Conservation (phyloP, 1,140 invertebrate genomes). For the Drosophila truncata region DNA sequence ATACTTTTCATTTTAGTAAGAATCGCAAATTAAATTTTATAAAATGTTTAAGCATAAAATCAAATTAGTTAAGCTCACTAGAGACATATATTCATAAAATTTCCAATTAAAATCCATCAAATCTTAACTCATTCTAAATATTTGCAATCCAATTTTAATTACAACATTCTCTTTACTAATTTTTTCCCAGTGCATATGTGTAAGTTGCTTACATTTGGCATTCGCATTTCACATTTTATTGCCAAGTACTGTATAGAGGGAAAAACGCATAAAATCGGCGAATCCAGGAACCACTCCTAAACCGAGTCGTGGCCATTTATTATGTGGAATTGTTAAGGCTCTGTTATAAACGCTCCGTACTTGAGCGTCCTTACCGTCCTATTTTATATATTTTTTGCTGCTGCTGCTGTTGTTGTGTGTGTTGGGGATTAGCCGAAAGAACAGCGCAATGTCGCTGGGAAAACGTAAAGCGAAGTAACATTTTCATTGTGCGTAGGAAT, state of each 20-base stretch:
- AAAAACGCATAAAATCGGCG: constrained; percentile 78
- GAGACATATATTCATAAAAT: too few species aligned
- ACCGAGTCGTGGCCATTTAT: constrained; percentile 73
- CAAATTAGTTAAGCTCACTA: not conserved
- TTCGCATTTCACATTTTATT: constrained; percentile 75
- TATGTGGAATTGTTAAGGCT: constrained; percentile 74
- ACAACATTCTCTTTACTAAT: not conserved
- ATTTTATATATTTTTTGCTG: constrained; percentile 10
- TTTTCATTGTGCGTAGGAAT: constrained; percentile 75
- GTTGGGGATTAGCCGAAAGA: constrained; percentile 69
- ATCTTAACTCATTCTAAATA: not conserved
- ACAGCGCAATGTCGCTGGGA: constrained; percentile 46
- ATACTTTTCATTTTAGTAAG: not conserved
- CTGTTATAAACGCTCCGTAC: constrained; percentile 72
- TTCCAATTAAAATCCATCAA: accelerated
- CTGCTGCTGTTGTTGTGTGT: constrained; percentile 18
- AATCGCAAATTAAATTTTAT: too few species aligned
- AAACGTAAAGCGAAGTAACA: constrained; percentile 67
- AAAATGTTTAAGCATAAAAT: not conserved
- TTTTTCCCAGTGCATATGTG: constrained; percentile 20
- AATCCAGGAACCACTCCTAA: constrained; percentile 29
- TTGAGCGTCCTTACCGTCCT: constrained; percentile 54
- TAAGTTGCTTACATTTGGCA: constrained; percentile 73
- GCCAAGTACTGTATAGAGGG: constrained; percentile 62
- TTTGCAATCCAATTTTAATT: not conserved